These are phyloP conservation scores for Leucophora obtusa DNA, from an alignment of 2,888 invertebrate species.

Conservation along the genomic window DNA sequence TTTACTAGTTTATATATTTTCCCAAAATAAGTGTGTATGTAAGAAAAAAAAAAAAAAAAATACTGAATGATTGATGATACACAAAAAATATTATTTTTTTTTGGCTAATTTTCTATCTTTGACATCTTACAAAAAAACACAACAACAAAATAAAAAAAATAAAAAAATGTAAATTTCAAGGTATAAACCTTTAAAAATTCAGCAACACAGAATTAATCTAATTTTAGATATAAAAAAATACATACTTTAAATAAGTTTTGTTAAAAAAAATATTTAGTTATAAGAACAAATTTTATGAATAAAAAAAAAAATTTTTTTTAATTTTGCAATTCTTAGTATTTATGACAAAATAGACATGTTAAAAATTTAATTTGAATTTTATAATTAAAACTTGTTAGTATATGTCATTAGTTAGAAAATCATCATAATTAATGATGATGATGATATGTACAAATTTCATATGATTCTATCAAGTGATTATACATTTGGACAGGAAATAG, in stretches of 20 bases:
- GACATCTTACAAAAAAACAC: background rate
- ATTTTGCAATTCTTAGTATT: background rate
- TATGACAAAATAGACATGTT: background rate
- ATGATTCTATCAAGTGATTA: background rate
- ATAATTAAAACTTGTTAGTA: conserved; percentile 7
- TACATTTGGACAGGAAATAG: conserved; percentile 51
- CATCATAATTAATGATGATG: background rate
- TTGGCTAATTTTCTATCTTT: conserved; percentile 7
- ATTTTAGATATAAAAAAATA: background rate
- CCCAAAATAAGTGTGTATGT: background rate
- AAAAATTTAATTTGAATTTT: background rate
- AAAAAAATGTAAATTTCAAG: conserved; percentile 10
- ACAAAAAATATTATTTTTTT: conserved; percentile 15
- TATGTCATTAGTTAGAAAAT: background rate
- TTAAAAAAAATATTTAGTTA: too few species aligned
- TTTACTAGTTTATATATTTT: background rate
- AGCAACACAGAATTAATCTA: background rate
- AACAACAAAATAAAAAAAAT: background rate
- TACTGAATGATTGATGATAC: conserved; percentile 52
- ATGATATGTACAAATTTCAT: background rate
- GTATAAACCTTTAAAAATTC: conserved; percentile 6
- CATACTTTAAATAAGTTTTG: background rate
- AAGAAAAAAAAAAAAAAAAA: conserved; percentile 5
- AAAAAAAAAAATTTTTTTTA: background rate
- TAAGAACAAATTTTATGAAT: background rate